A percentile compares a stretch with the other conserved stretches of the same genome.
These are phyloP conservation scores for Erynnis tages DNA, from an alignment of 2,888 invertebrate genomes.

Conservation along the genomic window DNA sequence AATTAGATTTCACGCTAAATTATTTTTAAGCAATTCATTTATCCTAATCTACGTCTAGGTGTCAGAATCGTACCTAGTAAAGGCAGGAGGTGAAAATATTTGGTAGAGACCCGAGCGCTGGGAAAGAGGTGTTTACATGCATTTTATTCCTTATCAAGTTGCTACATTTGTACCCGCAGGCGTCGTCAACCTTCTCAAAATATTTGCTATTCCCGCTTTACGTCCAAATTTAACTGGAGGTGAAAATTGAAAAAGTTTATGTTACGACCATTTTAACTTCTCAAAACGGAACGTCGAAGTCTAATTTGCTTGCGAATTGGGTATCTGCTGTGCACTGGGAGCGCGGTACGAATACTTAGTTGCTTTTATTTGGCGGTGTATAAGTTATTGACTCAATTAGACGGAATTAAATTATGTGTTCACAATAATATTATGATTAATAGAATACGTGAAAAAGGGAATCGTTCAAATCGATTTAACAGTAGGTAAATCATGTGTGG, in stretches of 20 bases:
- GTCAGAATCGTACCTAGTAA: too few species aligned
- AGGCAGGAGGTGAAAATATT: slow-evolving; percentile 57
- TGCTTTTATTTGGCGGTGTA: too few species aligned
- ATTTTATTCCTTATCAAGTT: slow-evolving; percentile 74
- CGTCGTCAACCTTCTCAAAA: slow-evolving; percentile 71
- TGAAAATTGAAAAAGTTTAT: slow-evolving; percentile 80
- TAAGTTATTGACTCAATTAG: too few species aligned
- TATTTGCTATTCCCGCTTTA: slow-evolving; percentile 70
- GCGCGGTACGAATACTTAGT: too few species aligned
- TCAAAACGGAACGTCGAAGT: slow-evolving; percentile 55
- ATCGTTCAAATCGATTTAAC: too few species aligned
- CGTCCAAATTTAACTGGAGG: slow-evolving; percentile 68
- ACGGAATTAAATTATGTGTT: too few species aligned
- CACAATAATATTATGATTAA: too few species aligned
- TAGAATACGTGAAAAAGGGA: too few species aligned
- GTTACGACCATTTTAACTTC: slow-evolving; percentile 70
- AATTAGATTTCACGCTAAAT: too few species aligned
- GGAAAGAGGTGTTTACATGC: slow-evolving; percentile 73
- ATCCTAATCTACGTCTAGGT: too few species aligned
- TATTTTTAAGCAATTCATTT: too few species aligned
- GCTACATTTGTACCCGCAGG: slow-evolving; percentile 63
- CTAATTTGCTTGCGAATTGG: slow-evolving; percentile 51
- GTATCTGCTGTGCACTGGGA: background rate
- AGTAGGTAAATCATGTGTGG: too few species aligned
- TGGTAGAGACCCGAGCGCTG: slow-evolving; percentile 51